Evolutionary conservation across 2,797 vertebrate genomes (phyloP), one percentile per base, ranked within the genome.

Genomic region (Sebastes dallii): DNA sequence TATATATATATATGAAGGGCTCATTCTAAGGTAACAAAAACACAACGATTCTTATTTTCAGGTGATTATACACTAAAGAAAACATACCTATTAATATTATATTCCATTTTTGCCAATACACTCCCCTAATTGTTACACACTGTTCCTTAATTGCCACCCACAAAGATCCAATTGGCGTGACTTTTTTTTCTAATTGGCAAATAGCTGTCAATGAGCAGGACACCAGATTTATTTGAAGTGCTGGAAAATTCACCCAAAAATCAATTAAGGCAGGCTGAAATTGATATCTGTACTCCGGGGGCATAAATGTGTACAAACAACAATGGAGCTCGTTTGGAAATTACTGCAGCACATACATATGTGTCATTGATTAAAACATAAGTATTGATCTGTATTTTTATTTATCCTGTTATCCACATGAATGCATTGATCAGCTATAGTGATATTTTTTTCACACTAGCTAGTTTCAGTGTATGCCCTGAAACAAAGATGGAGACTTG

Each of bases 401-500:
- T 52, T 46, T 3, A 36, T 14, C 13, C 14, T 0, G 20, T 71
- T 29, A 24, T n/a, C 64, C 78, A 39, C 60, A 55, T 27, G 39
- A 10, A 18, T 39, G 32, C 22, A 72, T 30, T 24, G 56, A 72
- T 52, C 70, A 16, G 39, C 66, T 20, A 20, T 10, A 7, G 50
- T 73, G 12, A 16, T 25, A 30, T 30, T 39, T n/a, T 29, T 42
- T 29, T 64, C 65, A 69, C 55, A 24, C 54, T n/a, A 27, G 25
- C 10, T 25, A 36, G 46, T 50, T 50, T 77, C 59, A 71, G 66
- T 46, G 27, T 24, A 9, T 14, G 24, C 34, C 14, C 16, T n/a
- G 46, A 80, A 59, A 14, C 66, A 54, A 39, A 50, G 32, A 79
- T 36, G n/a, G 18, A 60, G 59, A 75, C 55, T 46, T 77, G 69